These are phyloP conservation scores for Drosophila nebulosa DNA, from an alignment of 1,140 invertebrate genomes.

Conservation along the genomic window DNA sequence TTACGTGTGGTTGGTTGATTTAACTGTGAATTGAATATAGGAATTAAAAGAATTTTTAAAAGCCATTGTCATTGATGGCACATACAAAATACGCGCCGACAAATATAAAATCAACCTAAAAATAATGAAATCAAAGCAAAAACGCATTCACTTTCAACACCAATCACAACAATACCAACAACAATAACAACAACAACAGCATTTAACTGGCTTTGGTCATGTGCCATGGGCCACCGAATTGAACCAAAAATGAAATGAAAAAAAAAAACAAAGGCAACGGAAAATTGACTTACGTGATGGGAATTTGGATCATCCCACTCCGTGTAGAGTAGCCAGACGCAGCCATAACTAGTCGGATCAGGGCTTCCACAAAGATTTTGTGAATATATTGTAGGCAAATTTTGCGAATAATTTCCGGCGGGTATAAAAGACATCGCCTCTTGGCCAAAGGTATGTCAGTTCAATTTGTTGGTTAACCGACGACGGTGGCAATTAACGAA, in stretches of 20 bases:
- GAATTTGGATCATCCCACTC: constrained; percentile 64
- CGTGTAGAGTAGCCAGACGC: constrained; percentile 12
- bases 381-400: constrained; percentile 58
- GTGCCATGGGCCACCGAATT: background rate
- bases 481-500: constrained; percentile 66
- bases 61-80: background rate
- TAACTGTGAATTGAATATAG: too few species aligned
- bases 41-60: too few species aligned
- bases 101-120: constrained; percentile 4
- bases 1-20: too few species aligned
- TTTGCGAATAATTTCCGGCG: constrained; percentile 48
- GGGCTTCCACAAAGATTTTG: constrained; percentile 9
- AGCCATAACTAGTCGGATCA: constrained; percentile 10
- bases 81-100: background rate
- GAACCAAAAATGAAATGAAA: constrained; percentile 20
- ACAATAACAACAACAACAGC: constrained; percentile 13
- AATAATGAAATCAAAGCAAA: constrained; percentile 48
- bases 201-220: background rate
- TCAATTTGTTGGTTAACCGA: constrained; percentile 80
- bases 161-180: constrained; percentile 31
- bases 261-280: constrained; percentile 44
- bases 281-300: constrained; percentile 56
- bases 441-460: constrained; percentile 78
- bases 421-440: constrained; percentile 74
- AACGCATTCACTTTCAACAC: constrained; percentile 70